Conservation (phyloP, 2,888 invertebrate genomes). For the Hirudinaria manillensis region DNA sequence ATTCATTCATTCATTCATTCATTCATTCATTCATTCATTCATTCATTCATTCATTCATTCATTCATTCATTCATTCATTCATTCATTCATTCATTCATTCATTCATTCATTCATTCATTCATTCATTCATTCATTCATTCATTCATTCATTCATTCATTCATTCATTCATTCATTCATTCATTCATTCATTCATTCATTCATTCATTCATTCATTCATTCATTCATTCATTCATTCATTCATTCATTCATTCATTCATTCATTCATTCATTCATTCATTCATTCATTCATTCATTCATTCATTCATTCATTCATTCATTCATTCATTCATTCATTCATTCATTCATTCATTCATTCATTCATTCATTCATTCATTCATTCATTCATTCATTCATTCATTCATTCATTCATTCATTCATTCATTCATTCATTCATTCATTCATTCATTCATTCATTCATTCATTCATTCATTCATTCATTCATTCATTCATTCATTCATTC, state of each 20-base stretch:
- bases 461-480: neutral
- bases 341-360: neutral
- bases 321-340: conserved; percentile 19
- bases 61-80: conserved; percentile 14
- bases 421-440: neutral
- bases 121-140: neutral
- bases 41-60: neutral
- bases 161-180: neutral
- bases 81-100: no score
- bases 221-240: neutral
- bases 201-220: neutral
- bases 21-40: neutral
- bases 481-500: neutral
- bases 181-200: neutral
- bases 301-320: no score
- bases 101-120: conserved; percentile 19
- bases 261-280: neutral
- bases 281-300: conserved; percentile 14
- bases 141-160: conserved; percentile 10
- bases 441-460: neutral
- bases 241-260: neutral
- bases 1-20: neutral
- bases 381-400: neutral
- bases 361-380: conserved; percentile 10
- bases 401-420: neutral